phyloP scores from a whole-genome alignment of 1,140 invertebrate genomes.

The Drosophila mauritiana region DNA sequence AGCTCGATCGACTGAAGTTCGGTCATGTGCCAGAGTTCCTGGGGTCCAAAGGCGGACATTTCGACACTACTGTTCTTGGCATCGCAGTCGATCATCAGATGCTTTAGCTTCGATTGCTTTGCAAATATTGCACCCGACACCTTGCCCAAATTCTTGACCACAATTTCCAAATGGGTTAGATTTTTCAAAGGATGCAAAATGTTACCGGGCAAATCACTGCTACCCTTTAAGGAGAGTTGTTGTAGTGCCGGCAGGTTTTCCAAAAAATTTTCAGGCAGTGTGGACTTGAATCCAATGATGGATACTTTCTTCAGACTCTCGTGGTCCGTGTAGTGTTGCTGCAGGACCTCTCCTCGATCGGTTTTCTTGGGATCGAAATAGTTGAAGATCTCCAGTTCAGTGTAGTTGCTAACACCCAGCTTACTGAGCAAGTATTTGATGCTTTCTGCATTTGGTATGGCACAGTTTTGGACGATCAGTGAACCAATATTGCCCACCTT shows the following conservation, averaged over 20 bases:
- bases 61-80: conserved; percentile 69
- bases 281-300: conserved; percentile 57
- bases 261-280: conserved; percentile 48
- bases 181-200: conserved; percentile 54
- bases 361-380: conserved; percentile 64
- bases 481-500: conserved; percentile 49
- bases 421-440: conserved; percentile 48
- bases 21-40: conserved; percentile 69
- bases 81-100: conserved; percentile 60
- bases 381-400: conserved; percentile 57
- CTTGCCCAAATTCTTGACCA: conserved; percentile 59
- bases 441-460: conserved; percentile 54
- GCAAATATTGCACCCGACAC: conserved; percentile 63
- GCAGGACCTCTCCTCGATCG: conserved; percentile 54
- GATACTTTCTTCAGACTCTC: conserved; percentile 46
- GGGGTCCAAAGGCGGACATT: conserved; percentile 62
- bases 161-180: conserved; percentile 49
- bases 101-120: conserved; percentile 49
- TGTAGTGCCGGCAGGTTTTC: conserved; percentile 49
- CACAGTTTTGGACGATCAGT: conserved; percentile 59
- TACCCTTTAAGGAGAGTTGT: conserved; percentile 52
- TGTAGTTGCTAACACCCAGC: conserved; percentile 63
- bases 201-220: conserved; percentile 53
- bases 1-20: conserved; percentile 61
- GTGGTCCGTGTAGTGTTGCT: conserved; percentile 61